Percentiles rank a stretch among this genome's conserved stretches.
Conservation (phyloP, 2,797 vertebrate genomes). For the Semotilus atromaculatus region DNA sequence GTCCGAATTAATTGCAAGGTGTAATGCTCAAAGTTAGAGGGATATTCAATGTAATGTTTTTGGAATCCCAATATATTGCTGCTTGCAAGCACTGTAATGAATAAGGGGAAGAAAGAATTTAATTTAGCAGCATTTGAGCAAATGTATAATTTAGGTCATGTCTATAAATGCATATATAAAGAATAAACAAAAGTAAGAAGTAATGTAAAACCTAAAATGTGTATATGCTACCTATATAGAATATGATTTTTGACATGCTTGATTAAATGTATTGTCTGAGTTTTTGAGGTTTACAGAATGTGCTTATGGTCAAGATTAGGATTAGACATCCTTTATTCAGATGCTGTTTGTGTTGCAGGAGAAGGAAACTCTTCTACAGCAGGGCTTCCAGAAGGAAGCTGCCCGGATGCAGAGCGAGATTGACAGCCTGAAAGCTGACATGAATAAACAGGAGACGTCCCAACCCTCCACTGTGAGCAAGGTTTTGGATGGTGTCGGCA, state of each 20-base stretch:
- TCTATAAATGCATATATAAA: neutral
- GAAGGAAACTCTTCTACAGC: conserved; percentile 2
- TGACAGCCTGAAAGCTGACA: conserved; percentile 21
- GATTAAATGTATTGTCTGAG: neutral
- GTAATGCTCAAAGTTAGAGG: neutral
- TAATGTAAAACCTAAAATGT: neutral
- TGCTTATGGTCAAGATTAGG: neutral
- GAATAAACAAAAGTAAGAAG: neutral
- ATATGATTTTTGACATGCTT: neutral
- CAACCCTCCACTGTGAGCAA: conserved; percentile 1
- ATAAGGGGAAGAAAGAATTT: no score
- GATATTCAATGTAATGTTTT: neutral
- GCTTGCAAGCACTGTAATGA: neutral
- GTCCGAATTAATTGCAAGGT: neutral
- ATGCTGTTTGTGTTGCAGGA: conserved; percentile 49
- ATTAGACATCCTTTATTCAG: neutral
- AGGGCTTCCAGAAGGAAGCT: conserved; percentile 34
- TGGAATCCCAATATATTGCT: neutral
- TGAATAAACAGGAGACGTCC: neutral
- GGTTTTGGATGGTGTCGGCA: conserved; percentile 24
- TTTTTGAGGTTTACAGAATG: neutral
- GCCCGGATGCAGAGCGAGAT: conserved; percentile 41
- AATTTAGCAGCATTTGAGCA: neutral
- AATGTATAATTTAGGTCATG: neutral
- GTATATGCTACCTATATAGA: neutral